phyloP scores from a whole-genome alignment of 1,140 invertebrate species.

The Zaprionus gabonicus region DNA sequence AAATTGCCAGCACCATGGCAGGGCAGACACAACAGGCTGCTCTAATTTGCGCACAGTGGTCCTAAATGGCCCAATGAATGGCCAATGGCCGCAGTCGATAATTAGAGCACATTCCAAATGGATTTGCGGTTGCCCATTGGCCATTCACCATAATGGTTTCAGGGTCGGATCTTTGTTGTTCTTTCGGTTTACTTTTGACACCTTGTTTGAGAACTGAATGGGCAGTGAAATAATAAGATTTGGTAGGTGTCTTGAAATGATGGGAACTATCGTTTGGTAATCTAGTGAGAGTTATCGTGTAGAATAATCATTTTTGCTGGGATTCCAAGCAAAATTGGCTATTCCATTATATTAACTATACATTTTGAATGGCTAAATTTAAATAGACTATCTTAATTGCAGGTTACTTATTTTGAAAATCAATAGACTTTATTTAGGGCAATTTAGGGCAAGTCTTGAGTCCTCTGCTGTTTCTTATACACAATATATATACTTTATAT shows the following conservation, averaged over 20 bases:
- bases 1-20: conserved; percentile 50
- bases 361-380: too few relatives aligned
- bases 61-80: conserved; percentile 59
- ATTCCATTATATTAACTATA: too few relatives aligned
- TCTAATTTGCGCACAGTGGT: conserved; percentile 63
- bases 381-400: too few relatives aligned
- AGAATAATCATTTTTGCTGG: neutral
- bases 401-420: too few relatives aligned
- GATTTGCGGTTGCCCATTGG: conserved; percentile 61
- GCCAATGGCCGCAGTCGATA: conserved; percentile 53
- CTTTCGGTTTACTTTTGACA: neutral
- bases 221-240: neutral
- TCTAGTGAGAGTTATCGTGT: neutral
- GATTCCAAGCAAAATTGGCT: too few relatives aligned
- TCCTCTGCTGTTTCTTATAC: too few relatives aligned
- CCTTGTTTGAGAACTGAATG: neutral
- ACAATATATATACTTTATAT: too few relatives aligned
- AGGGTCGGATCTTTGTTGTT: neutral
- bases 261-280: neutral
- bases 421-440: too few relatives aligned
- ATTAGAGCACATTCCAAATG: conserved; percentile 68
- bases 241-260: neutral
- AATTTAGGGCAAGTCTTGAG: too few relatives aligned
- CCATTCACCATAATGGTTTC: conserved; percentile 21
- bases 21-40: conserved; percentile 32